Evolutionary conservation across 2,113 vertebrate species (phyloP).

Genomic region (Eubucco bourcierii): DNA sequence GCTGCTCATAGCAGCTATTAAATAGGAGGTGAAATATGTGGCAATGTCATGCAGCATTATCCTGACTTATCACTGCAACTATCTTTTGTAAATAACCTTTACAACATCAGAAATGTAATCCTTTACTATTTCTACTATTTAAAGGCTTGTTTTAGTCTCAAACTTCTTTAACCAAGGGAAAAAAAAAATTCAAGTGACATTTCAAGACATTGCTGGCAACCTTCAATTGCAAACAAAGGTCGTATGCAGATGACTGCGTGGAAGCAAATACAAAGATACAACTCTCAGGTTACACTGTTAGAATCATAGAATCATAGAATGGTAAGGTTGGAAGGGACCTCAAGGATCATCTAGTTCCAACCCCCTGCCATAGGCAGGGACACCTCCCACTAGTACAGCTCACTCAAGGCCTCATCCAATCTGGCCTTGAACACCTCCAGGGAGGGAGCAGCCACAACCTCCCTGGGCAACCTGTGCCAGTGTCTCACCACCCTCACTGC

Average conservation of each 20-base stretch:
- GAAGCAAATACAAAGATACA: neutral
- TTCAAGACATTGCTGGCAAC: neutral
- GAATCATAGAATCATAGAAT: no score
- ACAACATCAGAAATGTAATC: neutral
- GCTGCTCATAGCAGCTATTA: neutral
- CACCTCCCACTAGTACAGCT: no score
- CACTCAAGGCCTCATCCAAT: no score
- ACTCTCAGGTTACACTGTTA: neutral
- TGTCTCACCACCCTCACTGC: no score
- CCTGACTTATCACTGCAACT: neutral
- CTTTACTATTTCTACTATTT: neutral
- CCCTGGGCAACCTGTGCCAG: no score
- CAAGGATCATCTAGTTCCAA: no score
- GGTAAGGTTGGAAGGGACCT: no score
- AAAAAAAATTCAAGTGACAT: neutral
- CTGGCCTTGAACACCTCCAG: no score
- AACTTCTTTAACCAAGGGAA: neutral
- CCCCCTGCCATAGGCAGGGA: no score
- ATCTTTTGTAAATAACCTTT: constrained; percentile 6
- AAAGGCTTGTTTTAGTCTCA: neutral
- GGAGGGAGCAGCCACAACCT: no score
- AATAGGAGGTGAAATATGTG: neutral
- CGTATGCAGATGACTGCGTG: neutral
- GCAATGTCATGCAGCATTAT: neutral
- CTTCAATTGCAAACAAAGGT: neutral